Conservation (phyloP, 2,888 invertebrate genomes). For the Baccha elongata region DNA sequence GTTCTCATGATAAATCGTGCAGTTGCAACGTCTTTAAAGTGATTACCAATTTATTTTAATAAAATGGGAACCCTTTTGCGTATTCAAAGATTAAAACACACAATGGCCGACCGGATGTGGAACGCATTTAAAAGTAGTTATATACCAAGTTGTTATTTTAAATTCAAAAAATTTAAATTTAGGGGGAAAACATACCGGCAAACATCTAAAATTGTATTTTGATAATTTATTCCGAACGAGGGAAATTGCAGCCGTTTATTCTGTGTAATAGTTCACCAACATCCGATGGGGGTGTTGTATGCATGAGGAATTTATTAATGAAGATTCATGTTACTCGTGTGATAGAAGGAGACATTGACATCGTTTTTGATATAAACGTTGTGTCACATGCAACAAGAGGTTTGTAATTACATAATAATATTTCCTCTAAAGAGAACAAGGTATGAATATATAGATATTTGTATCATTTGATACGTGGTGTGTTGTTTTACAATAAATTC, state of each 20-base stretch:
- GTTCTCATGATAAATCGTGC: slow-evolving; percentile 26
- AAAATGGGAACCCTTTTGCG: slow-evolving; percentile 1
- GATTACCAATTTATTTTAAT: slow-evolving; percentile 26
- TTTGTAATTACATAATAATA: slow-evolving; percentile 9
- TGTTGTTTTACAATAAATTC: too few species aligned
- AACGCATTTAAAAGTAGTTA: slow-evolving; percentile 34
- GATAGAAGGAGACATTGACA: slow-evolving; percentile 21
- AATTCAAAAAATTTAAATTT: slow-evolving; percentile 44
- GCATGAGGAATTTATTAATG: slow-evolving; percentile 44
- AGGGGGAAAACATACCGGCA: slow-evolving; percentile 26
- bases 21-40: slow-evolving; percentile 17
- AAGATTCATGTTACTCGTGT: not conserved
- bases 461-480: too few species aligned
- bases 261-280: slow-evolving; percentile 39
- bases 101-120: slow-evolving; percentile 49
- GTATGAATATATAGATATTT: not conserved
- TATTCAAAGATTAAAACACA: not conserved
- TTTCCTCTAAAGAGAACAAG: not conserved
- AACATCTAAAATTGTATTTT: slow-evolving; percentile 34
- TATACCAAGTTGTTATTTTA: not conserved
- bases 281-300: slow-evolving; percentile 33
- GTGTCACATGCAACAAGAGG: slow-evolving; percentile 9
- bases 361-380: slow-evolving; percentile 18
- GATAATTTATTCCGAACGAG: slow-evolving; percentile 55
- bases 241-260: slow-evolving; percentile 23